Base-by-base conservation (phyloP, 2,797 vertebrate genomes). In the Arrhamphus sclerolepis region DNA sequence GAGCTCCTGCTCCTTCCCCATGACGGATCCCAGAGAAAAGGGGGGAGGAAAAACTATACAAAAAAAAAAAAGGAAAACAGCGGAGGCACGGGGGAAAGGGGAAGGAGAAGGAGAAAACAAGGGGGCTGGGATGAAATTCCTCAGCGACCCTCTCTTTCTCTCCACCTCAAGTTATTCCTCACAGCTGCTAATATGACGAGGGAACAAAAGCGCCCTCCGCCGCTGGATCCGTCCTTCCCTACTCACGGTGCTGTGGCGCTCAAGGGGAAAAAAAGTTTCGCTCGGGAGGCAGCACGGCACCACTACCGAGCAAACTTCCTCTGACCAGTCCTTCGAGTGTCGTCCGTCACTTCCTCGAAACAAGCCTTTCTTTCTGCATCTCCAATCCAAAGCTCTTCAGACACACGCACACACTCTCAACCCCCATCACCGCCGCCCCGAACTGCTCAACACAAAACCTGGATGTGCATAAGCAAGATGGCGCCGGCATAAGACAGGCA, bases 1-100 rank as follows among this genome's bases (percentile, higher is more conserved):
- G 72, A 98, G 94, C 92, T 98, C 97, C 91, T 98, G 97, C 92
- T 98, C 97, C 89, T 97, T 98, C 92, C 97, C 97, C 97, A 98
- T 98, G 82, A 86, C 91, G 77, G 59, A 76, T 85, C 74, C 81
- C 81, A 68, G 72, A 64, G 54, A 56, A 61, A 56, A n/a, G 17
- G 16, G 13, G 14, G 46, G 46, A 28, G 21, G 53, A 59, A 50
- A 64, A 24, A n/a, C n/a, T n/a, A n/a, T n/a, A n/a, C n/a, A n/a
- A 39, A 56, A 43, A 59, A n/a, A 76, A 65, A 5, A 51, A 80
- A 75, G 51, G 85, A 72, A 56, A 75, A 67, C 79, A 82, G 88
- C 87, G 88, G 66, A 73, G 59, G 78, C 67, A 60, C 54, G 22
- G 28, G 16, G 52, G 58, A 40, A 16, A 42, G 29, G 24, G n/a